These are phyloP conservation scores for Troides aeacus DNA, from an alignment of 2,888 invertebrate species.

Conservation along the genomic window DNA sequence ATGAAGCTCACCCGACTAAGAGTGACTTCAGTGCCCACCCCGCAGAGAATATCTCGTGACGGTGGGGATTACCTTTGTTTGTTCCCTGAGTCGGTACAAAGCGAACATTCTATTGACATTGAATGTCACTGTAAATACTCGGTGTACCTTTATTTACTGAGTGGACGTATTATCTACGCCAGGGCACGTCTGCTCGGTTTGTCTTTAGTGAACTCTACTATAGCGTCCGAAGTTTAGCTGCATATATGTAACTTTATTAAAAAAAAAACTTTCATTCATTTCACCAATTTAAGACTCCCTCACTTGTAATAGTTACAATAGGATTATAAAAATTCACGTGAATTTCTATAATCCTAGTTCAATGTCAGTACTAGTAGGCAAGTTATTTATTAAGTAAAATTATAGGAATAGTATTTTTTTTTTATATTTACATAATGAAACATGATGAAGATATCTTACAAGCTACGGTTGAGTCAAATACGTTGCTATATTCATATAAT, in stretches of 20 bases:
- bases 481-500: no score
- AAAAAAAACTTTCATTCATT: no score
- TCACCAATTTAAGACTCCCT: no score
- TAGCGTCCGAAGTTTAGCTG: neutral
- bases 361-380: no score
- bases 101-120: conserved; percentile 73
- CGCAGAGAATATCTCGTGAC: conserved; percentile 36
- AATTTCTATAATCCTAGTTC: no score
- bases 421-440: no score
- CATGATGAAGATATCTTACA: no score
- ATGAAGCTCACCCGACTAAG: conserved; percentile 28
- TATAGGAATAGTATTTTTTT: no score
- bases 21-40: conserved; percentile 33
- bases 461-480: no score
- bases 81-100: conserved; percentile 65
- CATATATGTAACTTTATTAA: neutral
- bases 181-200: conserved; percentile 24
- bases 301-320: no score
- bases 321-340: no score
- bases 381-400: no score
- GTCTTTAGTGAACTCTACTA: conserved; percentile 9
- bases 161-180: conserved; percentile 54
- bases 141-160: conserved; percentile 72
- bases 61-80: conserved; percentile 64
- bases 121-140: conserved; percentile 70